Conservation (phyloP, 35 echinoderm and acorn worm genomes). For the Chiridota heheva region DNA sequence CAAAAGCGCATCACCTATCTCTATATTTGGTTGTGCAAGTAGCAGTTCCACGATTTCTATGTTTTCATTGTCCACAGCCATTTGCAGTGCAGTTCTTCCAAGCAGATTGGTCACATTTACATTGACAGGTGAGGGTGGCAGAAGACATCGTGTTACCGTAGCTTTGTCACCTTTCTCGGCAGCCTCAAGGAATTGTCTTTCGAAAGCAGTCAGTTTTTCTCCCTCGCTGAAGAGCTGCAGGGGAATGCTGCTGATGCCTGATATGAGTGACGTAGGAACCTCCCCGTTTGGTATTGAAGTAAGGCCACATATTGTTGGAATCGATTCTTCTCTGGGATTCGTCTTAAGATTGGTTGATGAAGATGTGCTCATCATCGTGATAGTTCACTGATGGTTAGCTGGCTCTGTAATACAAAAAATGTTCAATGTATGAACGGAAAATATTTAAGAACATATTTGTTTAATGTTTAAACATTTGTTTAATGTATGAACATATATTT, state of each 20-base stretch:
- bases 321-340: no score
- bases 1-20: conserved; percentile 92
- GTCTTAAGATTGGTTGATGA: no score
- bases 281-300: no score
- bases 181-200: conserved; percentile 87
- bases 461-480: no score
- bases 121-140: conserved; percentile 63
- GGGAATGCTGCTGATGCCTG: conserved; percentile 82
- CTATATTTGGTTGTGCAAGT: conserved; percentile 70
- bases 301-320: no score
- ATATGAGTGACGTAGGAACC: conserved; percentile 61
- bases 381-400: no score
- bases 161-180: conserved; percentile 97
- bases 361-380: no score
- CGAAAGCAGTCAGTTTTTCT: conserved; percentile 76
- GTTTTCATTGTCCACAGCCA: conserved; percentile 99
- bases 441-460: no score
- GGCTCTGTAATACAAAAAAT: no score
- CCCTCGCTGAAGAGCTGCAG: conserved; percentile 96
- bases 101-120: conserved; percentile 95
- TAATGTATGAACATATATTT: no score
- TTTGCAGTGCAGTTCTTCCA: conserved; percentile 90
- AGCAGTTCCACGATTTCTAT: conserved; percentile 97
- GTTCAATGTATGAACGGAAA: no score
- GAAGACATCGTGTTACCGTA: conserved; percentile 74